A percentile compares a stretch with the other conserved stretches of the same genome.
Conservation (phyloP, 1,140 invertebrate species). For the Nephotettix cincticeps region DNA sequence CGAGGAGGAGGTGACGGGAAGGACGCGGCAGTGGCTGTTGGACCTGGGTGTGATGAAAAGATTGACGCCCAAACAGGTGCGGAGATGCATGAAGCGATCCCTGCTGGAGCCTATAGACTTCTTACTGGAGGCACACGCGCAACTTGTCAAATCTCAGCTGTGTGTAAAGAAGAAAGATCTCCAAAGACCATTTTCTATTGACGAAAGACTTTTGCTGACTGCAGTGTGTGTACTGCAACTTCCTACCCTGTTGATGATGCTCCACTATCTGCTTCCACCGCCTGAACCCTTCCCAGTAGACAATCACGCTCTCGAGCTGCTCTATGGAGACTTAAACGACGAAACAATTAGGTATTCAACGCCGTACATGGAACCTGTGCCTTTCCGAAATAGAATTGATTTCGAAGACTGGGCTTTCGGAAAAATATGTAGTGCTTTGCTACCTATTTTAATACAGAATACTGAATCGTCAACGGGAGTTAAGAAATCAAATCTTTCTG, state of each 20-base stretch:
- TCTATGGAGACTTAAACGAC: constrained; percentile 3
- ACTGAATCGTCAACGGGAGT: background rate
- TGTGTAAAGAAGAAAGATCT: background rate
- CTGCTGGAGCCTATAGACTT: background rate
- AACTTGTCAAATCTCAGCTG: background rate
- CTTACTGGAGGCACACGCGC: background rate
- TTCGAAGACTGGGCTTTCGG: background rate
- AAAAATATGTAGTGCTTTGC: background rate
- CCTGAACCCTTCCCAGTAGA: background rate
- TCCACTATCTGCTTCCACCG: background rate
- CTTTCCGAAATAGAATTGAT: background rate
- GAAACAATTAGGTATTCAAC: background rate
- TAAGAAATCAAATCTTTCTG: background rate
- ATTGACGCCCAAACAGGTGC: background rate
- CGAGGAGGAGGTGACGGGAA: constrained; percentile 6
- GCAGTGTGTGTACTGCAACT: background rate
- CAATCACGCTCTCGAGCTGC: background rate
- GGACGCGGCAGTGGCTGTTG: constrained; percentile 10
- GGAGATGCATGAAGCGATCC: background rate
- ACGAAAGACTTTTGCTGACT: background rate
- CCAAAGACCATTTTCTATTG: background rate
- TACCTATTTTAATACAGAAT: background rate
- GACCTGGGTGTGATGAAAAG: background rate
- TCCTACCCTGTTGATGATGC: background rate
- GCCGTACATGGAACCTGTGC: constrained; percentile 7